These are phyloP conservation scores for Hydrozoanthus gracilis DNA, from an alignment of 92 coral and sea anemone species.

Conservation along the genomic window DNA sequence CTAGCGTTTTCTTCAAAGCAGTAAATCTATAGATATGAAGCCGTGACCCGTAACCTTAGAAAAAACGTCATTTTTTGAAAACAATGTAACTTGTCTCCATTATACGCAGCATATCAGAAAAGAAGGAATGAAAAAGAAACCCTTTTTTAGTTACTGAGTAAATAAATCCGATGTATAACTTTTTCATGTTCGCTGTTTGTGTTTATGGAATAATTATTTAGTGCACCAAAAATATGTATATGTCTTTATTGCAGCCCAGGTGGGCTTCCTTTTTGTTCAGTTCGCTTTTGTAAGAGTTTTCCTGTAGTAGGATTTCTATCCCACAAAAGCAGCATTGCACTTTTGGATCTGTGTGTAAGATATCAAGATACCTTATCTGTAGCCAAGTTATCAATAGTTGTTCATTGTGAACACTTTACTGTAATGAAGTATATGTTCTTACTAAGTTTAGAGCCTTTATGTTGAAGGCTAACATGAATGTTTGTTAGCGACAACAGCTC, in stretches of 20 bases:
- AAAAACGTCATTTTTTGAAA: not conserved
- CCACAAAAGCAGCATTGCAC: not conserved
- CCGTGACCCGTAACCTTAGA: slow-evolving; percentile 46
- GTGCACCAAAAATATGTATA: slow-evolving; percentile 5
- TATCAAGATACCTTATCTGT: too few relatives aligned
- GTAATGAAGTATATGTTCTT: not conserved
- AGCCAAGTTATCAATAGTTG: too few relatives aligned
- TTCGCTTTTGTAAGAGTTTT: not conserved
- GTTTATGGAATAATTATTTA: slow-evolving; percentile 23
- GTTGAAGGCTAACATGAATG: not conserved
- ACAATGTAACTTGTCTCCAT: not conserved
- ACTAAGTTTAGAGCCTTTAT: not conserved
- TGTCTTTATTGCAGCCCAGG: slow-evolving; percentile 8
- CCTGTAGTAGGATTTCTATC: not conserved
- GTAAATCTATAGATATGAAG: slow-evolving; percentile 27
- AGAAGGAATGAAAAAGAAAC: not conserved
- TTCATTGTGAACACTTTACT: too few relatives aligned
- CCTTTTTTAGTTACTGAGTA: not conserved
- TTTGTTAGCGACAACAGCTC: not conserved
- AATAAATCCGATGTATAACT: not conserved
- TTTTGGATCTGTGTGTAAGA: too few relatives aligned
- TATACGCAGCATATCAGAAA: not conserved
- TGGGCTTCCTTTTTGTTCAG: slow-evolving; percentile 5
- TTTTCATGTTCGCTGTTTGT: not conserved
- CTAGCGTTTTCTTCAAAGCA: not conserved